A percentile compares a stretch with the other conserved stretches of the same genome.
Evolutionary conservation across 2,113 vertebrate genomes (phyloP).

Genomic region (Apeltes quadracus): DNA sequence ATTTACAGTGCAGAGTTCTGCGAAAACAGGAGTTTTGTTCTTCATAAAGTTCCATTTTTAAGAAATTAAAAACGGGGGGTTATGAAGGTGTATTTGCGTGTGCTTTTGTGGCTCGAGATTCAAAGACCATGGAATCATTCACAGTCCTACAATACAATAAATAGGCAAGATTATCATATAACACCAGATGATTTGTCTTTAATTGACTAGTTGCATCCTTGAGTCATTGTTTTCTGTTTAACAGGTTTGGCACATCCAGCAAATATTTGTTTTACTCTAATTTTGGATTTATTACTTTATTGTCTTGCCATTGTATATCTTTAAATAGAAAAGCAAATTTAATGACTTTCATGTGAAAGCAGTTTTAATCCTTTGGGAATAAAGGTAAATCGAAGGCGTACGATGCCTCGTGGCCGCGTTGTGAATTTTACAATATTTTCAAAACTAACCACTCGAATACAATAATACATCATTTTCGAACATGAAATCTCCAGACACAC

Average conservation of each 20-base stretch:
- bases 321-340: constrained; percentile 60
- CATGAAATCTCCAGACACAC: constrained; percentile 73
- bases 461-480: constrained; percentile 70
- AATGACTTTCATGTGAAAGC: constrained; percentile 54
- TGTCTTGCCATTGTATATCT: constrained; percentile 38
- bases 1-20: constrained; percentile 76
- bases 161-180: constrained; percentile 59
- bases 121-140: constrained; percentile 57
- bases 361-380: constrained; percentile 65
- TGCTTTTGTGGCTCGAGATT: constrained; percentile 70
- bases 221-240: constrained; percentile 59
- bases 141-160: constrained; percentile 59
- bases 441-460: constrained; percentile 64
- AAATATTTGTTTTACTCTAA: constrained; percentile 57
- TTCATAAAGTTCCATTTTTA: constrained; percentile 83
- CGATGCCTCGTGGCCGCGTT: constrained; percentile 47
- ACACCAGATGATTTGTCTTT: constrained; percentile 55
- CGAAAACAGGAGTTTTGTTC: constrained; percentile 77
- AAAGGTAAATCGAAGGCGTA: constrained; percentile 56
- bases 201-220: constrained; percentile 37
- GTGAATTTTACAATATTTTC: constrained; percentile 61
- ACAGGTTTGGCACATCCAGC: constrained; percentile 75
- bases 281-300: constrained; percentile 68
- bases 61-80: constrained; percentile 80
- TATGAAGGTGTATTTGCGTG: constrained; percentile 84